Conservation (phyloP, 2,888 invertebrate species). For the Lochmaea capreae region DNA sequence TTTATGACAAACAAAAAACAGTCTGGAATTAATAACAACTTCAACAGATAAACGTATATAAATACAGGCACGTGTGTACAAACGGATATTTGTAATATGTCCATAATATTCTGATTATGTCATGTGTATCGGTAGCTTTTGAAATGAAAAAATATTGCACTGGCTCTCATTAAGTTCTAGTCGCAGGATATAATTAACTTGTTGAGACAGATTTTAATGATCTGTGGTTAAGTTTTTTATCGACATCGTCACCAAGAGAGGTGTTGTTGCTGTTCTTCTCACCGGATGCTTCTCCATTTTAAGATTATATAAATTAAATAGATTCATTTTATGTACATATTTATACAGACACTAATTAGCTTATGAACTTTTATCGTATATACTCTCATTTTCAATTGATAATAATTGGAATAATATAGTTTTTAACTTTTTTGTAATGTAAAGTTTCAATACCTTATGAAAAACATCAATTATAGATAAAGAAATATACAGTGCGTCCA, state of each 20-base stretch:
- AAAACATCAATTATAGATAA: too few species aligned
- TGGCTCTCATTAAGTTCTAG: conserved; percentile 3
- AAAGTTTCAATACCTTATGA: too few species aligned
- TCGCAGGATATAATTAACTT: conserved; percentile 8
- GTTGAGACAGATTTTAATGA: conserved; percentile 5
- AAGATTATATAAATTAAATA: not conserved
- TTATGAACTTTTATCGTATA: not conserved
- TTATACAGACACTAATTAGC: not conserved
- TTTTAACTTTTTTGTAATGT: too few species aligned
- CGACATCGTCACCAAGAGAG: not conserved
- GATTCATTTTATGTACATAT: not conserved
- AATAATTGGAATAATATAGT: not conserved
- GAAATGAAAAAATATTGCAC: not conserved
- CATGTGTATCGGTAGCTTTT: not conserved
- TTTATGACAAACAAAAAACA: not conserved
- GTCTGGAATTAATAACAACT: not conserved
- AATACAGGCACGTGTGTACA: not conserved
- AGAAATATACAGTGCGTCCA: too few species aligned
- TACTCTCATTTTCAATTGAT: not conserved
- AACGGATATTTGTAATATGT: not conserved
- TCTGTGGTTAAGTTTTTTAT: not conserved
- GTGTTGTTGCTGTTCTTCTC: not conserved
- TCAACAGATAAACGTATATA: not conserved
- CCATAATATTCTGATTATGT: not conserved
- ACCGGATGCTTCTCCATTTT: conserved; percentile 8